These are phyloP conservation scores for Stenotaenia linearis DNA, from an alignment of 2,888 invertebrate species.

Conservation along the genomic window DNA sequence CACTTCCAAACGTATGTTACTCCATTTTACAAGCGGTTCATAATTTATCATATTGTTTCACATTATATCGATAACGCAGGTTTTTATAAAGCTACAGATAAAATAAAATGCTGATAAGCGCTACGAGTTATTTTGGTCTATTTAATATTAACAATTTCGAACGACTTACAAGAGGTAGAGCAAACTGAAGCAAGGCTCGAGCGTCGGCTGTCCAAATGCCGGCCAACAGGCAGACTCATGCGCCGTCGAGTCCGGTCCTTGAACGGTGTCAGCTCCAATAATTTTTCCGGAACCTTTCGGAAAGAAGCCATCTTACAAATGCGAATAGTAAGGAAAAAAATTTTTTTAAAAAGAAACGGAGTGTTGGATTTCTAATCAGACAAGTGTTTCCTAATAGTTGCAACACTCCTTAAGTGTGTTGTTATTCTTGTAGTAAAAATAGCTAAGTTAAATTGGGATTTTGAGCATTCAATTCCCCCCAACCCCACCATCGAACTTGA, in stretches of 20 bases:
- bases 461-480: background rate
- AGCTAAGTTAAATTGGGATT: background rate
- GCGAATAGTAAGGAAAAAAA: background rate
- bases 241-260: slow-evolving; percentile 44
- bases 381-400: too few species aligned
- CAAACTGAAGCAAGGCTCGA: slow-evolving; percentile 44
- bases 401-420: background rate
- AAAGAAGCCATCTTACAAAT: background rate
- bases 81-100: too few species aligned
- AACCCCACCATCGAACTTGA: too few species aligned
- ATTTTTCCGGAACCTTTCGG: slow-evolving; percentile 42
- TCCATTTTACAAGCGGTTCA: too few species aligned
- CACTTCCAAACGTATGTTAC: too few species aligned
- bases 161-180: slow-evolving; percentile 45
- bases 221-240: slow-evolving; percentile 44
- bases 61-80: too few species aligned
- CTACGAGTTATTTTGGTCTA: too few species aligned
- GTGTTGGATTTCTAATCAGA: background rate
- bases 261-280: slow-evolving; percentile 43
- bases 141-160: too few species aligned
- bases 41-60: too few species aligned
- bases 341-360: background rate
- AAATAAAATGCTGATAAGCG: too few species aligned
- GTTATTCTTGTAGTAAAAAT: background rate
- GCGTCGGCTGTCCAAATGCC: slow-evolving; percentile 41